phyloP scores from a whole-genome alignment of 2,113 vertebrate species.

The Emydura subglobosa region DNA sequence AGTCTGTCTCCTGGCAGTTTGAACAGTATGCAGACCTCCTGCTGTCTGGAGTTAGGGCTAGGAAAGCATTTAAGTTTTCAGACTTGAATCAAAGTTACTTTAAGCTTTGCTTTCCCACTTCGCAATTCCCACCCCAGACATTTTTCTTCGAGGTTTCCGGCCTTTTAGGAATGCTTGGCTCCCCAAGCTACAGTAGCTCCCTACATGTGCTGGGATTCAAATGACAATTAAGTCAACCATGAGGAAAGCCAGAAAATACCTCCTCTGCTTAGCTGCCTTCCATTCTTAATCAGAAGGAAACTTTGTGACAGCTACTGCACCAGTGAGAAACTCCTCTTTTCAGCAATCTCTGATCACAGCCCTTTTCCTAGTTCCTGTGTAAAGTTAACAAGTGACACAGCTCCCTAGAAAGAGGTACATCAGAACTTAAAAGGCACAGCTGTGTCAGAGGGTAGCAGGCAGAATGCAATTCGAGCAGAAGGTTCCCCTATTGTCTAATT shows the following conservation, averaged over 20 bases:
- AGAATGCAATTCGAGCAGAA: accelerated
- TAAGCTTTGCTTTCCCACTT: background rate
- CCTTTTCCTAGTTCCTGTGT: background rate
- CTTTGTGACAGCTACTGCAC: accelerated
- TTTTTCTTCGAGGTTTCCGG: background rate
- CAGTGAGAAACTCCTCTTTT: accelerated
- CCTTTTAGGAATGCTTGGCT: accelerated
- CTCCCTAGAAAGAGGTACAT: background rate
- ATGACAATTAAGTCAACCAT: background rate
- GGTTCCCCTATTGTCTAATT: accelerated
- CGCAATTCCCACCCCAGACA: background rate
- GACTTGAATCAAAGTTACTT: background rate
- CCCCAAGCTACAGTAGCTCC: accelerated
- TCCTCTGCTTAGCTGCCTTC: background rate
- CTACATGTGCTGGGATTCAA: background rate
- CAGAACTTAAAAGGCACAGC: background rate
- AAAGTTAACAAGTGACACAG: background rate
- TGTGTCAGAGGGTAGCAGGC: background rate
- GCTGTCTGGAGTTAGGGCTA: background rate
- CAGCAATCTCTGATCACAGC: background rate
- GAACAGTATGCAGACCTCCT: background rate
- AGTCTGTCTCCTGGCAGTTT: background rate
- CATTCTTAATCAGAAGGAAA: background rate
- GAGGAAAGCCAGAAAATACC: background rate
- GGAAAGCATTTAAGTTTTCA: accelerated